phyloP scores from a whole-genome alignment of 1,140 invertebrate genomes.

The Drosophila teissieri region DNA sequence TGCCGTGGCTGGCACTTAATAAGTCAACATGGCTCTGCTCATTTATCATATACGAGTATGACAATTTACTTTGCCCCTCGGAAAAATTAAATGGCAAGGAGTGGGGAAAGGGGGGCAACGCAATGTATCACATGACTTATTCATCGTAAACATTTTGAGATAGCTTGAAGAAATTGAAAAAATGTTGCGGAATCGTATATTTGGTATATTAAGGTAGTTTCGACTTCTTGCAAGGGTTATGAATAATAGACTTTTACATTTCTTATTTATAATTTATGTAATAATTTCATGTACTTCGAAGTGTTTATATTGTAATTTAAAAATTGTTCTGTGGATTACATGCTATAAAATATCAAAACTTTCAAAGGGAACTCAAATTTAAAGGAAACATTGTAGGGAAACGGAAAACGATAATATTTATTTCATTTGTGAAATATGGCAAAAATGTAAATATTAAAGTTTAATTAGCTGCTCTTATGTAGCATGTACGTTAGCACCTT shows the following conservation, averaged over 20 bases:
- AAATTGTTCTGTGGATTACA: no score
- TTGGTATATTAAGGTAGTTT: neutral
- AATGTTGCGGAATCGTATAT: neutral
- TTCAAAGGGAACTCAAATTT: no score
- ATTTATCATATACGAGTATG: constrained; percentile 43
- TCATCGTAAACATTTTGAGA: constrained; percentile 15
- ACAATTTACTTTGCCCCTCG: constrained; percentile 40
- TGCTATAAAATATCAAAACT: no score
- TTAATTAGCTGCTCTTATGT: no score
- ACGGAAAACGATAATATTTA: no score
- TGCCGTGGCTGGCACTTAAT: constrained; percentile 61
- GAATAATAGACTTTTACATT: no score
- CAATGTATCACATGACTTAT: constrained; percentile 23
- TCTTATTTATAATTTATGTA: no score
- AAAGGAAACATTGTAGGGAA: no score
- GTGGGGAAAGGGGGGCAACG: neutral
- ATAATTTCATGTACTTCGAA: no score
- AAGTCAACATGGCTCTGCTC: constrained; percentile 53
- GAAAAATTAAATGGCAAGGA: constrained; percentile 1
- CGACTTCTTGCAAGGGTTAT: no score
- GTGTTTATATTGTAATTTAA: neutral
- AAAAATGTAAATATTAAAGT: neutral
- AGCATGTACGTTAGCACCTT: no score
- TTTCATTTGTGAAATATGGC: no score
- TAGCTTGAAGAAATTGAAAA: constrained; percentile 1